Percentiles rank a stretch among this genome's conserved stretches.
Evolutionary conservation across 2,888 invertebrate genomes (phyloP).

Genomic region (Caenorhabditis drosophilae): DNA sequence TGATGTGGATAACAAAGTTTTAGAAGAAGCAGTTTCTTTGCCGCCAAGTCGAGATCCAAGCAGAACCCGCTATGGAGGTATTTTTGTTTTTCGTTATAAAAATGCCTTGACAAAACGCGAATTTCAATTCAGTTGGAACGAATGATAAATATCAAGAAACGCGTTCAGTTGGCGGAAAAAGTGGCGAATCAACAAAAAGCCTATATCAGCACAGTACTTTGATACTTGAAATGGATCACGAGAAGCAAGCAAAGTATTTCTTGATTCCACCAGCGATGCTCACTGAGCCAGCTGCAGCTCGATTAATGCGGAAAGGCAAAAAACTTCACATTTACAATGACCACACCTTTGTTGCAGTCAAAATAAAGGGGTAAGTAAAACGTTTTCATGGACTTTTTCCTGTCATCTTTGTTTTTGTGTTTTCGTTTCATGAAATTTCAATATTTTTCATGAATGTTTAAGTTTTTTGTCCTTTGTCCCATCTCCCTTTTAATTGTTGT

Average conservation of each 20-base stretch:
- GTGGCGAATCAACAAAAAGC: conserved; percentile 56
- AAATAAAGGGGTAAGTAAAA: conserved; percentile 62
- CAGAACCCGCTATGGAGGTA: conserved; percentile 48
- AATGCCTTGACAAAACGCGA: no score
- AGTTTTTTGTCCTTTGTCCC: conserved; percentile 4
- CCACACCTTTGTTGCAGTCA: conserved; percentile 69
- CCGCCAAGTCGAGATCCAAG: conserved; percentile 66
- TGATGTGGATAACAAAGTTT: conserved; percentile 48
- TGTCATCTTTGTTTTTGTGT: conserved; percentile 5
- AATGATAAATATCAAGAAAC: conserved; percentile 47
- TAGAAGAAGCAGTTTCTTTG: conserved; percentile 65
- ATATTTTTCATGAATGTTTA: not conserved
- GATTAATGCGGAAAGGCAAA: conserved; percentile 65
- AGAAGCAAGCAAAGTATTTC: conserved; percentile 63
- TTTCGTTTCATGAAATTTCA: conserved; percentile 3
- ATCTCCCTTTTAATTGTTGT: conserved; percentile 10
- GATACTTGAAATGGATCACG: conserved; percentile 56
- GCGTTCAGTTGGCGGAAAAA: conserved; percentile 53
- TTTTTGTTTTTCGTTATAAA: no score
- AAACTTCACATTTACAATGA: conserved; percentile 69
- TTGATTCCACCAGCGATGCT: conserved; percentile 64
- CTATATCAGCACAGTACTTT: conserved; percentile 61
- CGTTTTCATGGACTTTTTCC: no score
- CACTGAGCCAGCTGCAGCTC: conserved; percentile 52
- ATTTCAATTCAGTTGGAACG: conserved; percentile 5